A percentile compares a stretch with the other conserved stretches of the same genome.
Evolutionary conservation across 2,888 invertebrate genomes (phyloP).

Genomic region (Drosophila niveifrons): DNA sequence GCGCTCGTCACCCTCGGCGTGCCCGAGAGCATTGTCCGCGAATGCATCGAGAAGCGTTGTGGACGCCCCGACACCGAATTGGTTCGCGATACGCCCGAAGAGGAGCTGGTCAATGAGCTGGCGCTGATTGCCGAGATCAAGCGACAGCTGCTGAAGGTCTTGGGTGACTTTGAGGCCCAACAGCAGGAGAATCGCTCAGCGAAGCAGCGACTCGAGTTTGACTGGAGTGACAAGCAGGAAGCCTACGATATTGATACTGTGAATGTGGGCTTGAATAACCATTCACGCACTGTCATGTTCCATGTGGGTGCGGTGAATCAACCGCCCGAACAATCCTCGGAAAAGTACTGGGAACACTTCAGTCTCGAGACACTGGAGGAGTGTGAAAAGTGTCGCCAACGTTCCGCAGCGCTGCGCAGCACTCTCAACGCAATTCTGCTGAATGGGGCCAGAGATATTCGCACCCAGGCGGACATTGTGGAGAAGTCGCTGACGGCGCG

Average conservation of each 20-base stretch:
- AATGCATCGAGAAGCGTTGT: conserved; percentile 90
- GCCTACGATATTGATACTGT: conserved; percentile 91
- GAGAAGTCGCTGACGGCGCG: conserved; percentile 91
- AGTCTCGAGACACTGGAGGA: conserved; percentile 91
- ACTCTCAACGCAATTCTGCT: conserved; percentile 90
- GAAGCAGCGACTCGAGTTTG: conserved; percentile 93
- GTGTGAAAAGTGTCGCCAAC: conserved; percentile 91
- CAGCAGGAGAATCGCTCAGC: conserved; percentile 91
- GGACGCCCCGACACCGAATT: conserved; percentile 90
- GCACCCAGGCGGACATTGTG: conserved; percentile 93
- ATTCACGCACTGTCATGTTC: conserved; percentile 90
- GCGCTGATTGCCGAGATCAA: conserved; percentile 90
- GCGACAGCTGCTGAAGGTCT: conserved; percentile 87
- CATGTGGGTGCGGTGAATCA: conserved; percentile 93
- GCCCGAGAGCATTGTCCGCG: conserved; percentile 91
- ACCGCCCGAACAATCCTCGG: conserved; percentile 93
- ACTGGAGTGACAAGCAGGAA: conserved; percentile 96
- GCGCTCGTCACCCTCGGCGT: conserved; percentile 89
- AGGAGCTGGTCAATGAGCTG: conserved; percentile 91
- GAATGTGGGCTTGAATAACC: conserved; percentile 89
- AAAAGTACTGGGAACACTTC: conserved; percentile 94
- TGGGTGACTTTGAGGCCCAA: conserved; percentile 90
- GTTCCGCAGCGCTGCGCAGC: conserved; percentile 89
- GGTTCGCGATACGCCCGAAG: conserved; percentile 91
- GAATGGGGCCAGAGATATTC: conserved; percentile 92